Base-by-base conservation (phyloP, 2,113 vertebrate genomes). In the Pseudonaja textilis region DNA sequence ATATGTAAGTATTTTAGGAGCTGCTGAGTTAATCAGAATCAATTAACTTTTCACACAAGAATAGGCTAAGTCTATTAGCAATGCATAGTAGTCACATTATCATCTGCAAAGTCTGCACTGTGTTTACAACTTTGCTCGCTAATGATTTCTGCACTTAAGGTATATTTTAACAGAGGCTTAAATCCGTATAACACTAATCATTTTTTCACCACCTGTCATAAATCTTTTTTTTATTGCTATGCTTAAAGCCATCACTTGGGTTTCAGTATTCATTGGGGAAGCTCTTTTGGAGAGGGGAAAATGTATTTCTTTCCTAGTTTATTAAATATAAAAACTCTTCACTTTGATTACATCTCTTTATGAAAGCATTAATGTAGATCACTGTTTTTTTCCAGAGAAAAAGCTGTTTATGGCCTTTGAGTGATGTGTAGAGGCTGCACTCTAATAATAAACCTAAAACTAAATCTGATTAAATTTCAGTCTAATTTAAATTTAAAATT, bases 21-120 rank as follows among this genome's bases (percentile, higher is more conserved):
- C 64, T 87, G 89, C 2, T 25, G 87, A 95, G 81, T 90, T 95
- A 93, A 92, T 93, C 87, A 87, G 88, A 94, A 94, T 52, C 69
- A 92, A 95, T 95, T 92, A 95, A 89, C 47, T 93, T 92, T 95
- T 59, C 88, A 91, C 88, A 93, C 42, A 93, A 55, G 91, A 93
- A 22, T 39, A 2, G 42, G 50, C 7, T 23, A 90, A 2, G 47
- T 45, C 5, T 23, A 91, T 85, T 94, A 92, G 88, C 42, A 54
- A 92, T 91, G 85, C 57, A 69, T 34, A 93, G 56, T 1, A n/a
- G 91, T 90, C 93, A 61, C 42, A 95, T 93, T 92, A 89, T 92
- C 39, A 94, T 89, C 61, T 69, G 56, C 18, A 74, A 90, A 89
- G 20, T 52, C 61, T 45, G n/a, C 10, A 85, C 87, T 47, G 7